Evolutionary conservation across 37 sponge, comb jelly and placozoan genomes (phyloP).

Genomic region (Spongia lamella): DNA sequence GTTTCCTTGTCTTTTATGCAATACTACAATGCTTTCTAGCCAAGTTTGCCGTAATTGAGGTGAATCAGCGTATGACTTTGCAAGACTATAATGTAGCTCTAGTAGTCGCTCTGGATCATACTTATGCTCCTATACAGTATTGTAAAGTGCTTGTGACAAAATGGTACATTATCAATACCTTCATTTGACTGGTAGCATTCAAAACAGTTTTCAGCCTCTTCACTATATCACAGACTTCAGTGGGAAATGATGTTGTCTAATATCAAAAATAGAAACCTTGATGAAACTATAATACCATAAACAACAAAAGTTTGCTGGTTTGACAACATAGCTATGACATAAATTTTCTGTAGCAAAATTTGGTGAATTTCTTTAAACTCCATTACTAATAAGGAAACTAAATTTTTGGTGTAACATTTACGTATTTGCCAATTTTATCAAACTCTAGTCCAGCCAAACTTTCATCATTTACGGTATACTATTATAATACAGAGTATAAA

Average conservation of each 20-base stretch:
- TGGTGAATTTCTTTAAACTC: too few species aligned
- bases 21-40: constrained; percentile 79
- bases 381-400: too few species aligned
- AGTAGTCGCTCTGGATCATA: constrained; percentile 85
- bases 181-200: constrained; percentile 81
- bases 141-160: too few species aligned
- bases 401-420: too few species aligned
- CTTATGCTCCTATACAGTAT: constrained; percentile 60
- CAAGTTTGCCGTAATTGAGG: constrained; percentile 89
- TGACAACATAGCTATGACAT: too few species aligned
- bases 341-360: too few species aligned
- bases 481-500: too few species aligned
- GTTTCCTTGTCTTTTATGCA: constrained; percentile 77
- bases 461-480: too few species aligned
- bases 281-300: constrained; percentile 1
- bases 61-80: constrained; percentile 78
- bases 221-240: constrained; percentile 81
- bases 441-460: too few species aligned
- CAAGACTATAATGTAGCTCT: constrained; percentile 87
- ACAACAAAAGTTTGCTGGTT: too few species aligned
- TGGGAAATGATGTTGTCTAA: constrained; percentile 62
- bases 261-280: not conserved
- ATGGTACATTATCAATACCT: constrained; percentile 39
- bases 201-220: constrained; percentile 77
- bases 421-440: too few species aligned